These are phyloP conservation scores for Cephus pygmeus DNA, from an alignment of 2,888 invertebrate genomes.

Conservation along the genomic window DNA sequence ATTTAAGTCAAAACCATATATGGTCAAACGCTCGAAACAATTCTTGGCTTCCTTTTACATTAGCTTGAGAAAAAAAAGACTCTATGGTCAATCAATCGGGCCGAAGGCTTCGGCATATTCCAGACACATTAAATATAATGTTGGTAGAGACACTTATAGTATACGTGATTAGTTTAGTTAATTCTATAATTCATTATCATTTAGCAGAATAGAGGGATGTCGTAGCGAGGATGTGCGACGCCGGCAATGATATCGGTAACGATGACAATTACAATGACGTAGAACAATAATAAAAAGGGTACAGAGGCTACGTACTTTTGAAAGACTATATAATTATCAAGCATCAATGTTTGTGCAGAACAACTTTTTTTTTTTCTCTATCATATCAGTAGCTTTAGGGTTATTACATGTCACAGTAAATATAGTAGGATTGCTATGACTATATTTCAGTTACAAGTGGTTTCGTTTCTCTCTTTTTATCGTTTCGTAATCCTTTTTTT, in stretches of 20 bases:
- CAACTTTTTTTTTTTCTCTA: constrained; percentile 40
- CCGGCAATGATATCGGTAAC: background rate
- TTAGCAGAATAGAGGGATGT: no score
- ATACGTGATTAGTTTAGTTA: no score
- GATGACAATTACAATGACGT: background rate
- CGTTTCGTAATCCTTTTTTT: background rate
- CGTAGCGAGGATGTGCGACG: no score
- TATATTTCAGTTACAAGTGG: constrained; percentile 43
- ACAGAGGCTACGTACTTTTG: constrained; percentile 27
- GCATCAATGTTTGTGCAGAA: constrained; percentile 61
- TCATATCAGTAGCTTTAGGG: constrained; percentile 49
- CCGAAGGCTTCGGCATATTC: no score
- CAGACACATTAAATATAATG: no score
- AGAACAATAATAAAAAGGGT: constrained; percentile 15
- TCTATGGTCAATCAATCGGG: no score
- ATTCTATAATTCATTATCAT: no score
- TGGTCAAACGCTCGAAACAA: no score
- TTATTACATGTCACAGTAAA: constrained; percentile 60
- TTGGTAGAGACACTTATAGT: no score
- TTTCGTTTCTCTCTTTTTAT: constrained; percentile 24
- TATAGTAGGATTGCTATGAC: constrained; percentile 52
- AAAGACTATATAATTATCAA: constrained; percentile 57
- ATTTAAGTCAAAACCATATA: no score
- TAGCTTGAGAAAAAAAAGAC: no score
- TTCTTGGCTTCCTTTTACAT: no score